Conservation (phyloP, 2,797 vertebrate species). For the Glyptemys insculpta region DNA sequence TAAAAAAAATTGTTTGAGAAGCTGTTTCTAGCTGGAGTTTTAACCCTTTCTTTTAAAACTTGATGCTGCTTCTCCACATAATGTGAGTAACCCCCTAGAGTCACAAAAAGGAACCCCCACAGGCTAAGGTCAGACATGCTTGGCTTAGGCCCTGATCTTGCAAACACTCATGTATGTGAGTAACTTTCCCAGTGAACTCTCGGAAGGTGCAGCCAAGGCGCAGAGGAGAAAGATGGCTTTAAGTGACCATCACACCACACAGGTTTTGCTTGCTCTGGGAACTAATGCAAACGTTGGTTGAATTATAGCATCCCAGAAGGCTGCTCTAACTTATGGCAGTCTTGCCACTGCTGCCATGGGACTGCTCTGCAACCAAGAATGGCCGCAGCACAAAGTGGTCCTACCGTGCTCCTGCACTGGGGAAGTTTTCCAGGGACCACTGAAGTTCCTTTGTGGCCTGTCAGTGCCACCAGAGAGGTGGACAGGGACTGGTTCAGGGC, state of each 20-base stretch:
- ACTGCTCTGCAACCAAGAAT: not conserved
- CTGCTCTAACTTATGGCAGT: not conserved
- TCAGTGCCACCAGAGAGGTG: not conserved
- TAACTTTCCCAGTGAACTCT: not conserved
- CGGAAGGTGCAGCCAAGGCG: not conserved
- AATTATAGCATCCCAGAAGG: not conserved
- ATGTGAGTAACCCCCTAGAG: not conserved
- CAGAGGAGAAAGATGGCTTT: not conserved
- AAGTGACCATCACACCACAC: not conserved
- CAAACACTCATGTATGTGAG: not conserved
- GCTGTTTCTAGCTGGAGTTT: not conserved
- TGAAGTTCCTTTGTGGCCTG: not conserved
- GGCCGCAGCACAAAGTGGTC: not conserved
- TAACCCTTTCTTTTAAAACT: not conserved
- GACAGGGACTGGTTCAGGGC: not conserved
- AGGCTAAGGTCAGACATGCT: not conserved
- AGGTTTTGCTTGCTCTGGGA: not conserved
- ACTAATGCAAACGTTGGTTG: not conserved
- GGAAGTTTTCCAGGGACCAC: not conserved
- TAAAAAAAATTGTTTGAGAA: not conserved
- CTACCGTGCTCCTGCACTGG: not conserved
- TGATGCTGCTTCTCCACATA: not conserved
- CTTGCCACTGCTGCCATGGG: not conserved
- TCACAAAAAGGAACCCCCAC: not conserved
- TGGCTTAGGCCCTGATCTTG: not conserved